Conservation (phyloP, 92 coral and sea anemone species). For the Parazoanthus atlanticus region DNA sequence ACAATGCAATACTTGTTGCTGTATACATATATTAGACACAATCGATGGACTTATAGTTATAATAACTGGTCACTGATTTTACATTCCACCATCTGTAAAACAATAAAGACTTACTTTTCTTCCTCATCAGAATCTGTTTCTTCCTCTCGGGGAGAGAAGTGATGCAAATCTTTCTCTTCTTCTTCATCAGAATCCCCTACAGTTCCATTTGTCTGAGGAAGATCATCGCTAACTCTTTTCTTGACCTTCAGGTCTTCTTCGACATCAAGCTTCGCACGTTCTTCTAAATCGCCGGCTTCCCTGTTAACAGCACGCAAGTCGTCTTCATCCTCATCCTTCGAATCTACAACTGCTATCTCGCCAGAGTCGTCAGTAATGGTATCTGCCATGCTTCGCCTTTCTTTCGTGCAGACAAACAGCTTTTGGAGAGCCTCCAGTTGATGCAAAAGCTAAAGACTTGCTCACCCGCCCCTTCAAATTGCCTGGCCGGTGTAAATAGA, state of each 20-base stretch:
- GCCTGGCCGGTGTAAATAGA: slow-evolving; percentile 43
- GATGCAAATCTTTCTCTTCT: slow-evolving; percentile 44
- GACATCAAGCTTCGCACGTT: slow-evolving; percentile 18
- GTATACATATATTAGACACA: background rate
- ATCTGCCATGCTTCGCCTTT: slow-evolving; percentile 33
- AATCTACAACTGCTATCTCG: background rate
- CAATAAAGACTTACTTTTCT: slow-evolving; percentile 24
- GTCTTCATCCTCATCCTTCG: background rate
- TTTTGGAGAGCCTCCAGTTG: background rate
- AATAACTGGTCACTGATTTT: background rate
- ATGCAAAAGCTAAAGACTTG: background rate
- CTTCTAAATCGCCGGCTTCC: slow-evolving; percentile 22
- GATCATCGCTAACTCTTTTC: slow-evolving; percentile 16
- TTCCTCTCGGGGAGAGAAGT: slow-evolving; percentile 41
- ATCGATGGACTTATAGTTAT: background rate
- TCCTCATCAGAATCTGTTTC: slow-evolving; percentile 31
- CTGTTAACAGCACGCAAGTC: slow-evolving; percentile 35
- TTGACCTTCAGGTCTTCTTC: slow-evolving; percentile 31
- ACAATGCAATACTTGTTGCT: slow-evolving; percentile 8
- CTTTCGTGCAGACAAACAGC: slow-evolving; percentile 13
- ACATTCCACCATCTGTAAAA: background rate
- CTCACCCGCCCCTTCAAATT: slow-evolving; percentile 47
- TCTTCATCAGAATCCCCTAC: slow-evolving; percentile 33
- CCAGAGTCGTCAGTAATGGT: slow-evolving; percentile 13
- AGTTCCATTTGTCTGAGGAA: slow-evolving; percentile 19